phyloP scores from a whole-genome alignment of 2,797 vertebrate species.

The Anabas testudineus region DNA sequence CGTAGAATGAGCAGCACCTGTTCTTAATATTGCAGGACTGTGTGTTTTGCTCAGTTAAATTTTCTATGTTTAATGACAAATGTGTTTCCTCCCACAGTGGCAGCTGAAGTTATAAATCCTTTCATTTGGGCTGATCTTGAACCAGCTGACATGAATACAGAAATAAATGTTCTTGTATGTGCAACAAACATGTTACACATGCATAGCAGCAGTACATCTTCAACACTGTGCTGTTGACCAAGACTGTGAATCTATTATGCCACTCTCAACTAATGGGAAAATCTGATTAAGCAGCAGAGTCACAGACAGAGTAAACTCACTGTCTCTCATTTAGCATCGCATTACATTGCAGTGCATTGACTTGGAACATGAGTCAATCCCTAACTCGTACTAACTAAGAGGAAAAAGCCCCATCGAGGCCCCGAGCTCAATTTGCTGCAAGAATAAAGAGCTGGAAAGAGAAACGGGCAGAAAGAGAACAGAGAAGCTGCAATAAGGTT shows the following conservation, averaged over 20 bases:
- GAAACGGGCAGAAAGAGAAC: conserved; percentile 25
- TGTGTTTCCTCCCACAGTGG: background rate
- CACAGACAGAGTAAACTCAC: conserved; percentile 25
- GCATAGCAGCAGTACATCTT: background rate
- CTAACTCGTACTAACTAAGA: conserved; percentile 48
- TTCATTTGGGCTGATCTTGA: conserved; percentile 16
- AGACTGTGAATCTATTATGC: conserved; percentile 21
- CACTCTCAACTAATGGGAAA: conserved; percentile 37
- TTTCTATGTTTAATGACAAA: conserved; percentile 25
- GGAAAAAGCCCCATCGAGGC: conserved; percentile 47
- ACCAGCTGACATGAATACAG: conserved; percentile 26
- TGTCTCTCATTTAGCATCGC: conserved; percentile 49
- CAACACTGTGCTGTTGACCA: background rate
- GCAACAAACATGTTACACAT: conserved; percentile 14
- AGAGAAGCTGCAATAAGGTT: conserved; percentile 51
- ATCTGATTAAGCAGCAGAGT: conserved; percentile 41
- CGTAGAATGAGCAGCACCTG: conserved; percentile 24
- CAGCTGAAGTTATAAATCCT: conserved; percentile 17
- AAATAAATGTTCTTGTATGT: background rate
- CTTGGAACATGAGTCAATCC: conserved; percentile 50
- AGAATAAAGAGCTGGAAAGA: conserved; percentile 23
- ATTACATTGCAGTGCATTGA: conserved; percentile 47
- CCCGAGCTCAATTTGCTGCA: conserved; percentile 38
- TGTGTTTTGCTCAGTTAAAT: conserved; percentile 13
- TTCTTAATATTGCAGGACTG: conserved; percentile 35